These are phyloP conservation scores for Drosophila pachea DNA, from an alignment of 1,140 invertebrate genomes.

Conservation along the genomic window DNA sequence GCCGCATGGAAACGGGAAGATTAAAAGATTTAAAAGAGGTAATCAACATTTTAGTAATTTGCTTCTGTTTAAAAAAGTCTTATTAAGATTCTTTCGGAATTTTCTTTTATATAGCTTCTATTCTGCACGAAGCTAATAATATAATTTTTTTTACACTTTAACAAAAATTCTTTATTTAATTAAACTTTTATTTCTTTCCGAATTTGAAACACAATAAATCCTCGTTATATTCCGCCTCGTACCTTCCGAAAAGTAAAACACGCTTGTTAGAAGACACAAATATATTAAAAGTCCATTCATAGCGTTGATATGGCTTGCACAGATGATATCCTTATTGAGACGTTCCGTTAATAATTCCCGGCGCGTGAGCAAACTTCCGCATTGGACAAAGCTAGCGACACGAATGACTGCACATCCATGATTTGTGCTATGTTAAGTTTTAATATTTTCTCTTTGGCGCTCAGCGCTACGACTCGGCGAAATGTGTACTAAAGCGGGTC, in stretches of 20 bases:
- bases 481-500: slow-evolving; percentile 21
- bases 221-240: slow-evolving; percentile 11
- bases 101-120: no score
- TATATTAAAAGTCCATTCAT: slow-evolving; percentile 58
- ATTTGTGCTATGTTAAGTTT: slow-evolving; percentile 58
- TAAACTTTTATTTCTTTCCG: slow-evolving; percentile 1
- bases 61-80: no score
- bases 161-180: no score
- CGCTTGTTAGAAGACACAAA: slow-evolving; percentile 44
- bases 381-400: slow-evolving; percentile 54
- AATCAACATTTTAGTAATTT: slow-evolving; percentile 2
- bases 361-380: slow-evolving; percentile 39
- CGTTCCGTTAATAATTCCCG: slow-evolving; percentile 30
- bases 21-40: slow-evolving; percentile 16
- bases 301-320: slow-evolving; percentile 15
- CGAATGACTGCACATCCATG: slow-evolving; percentile 65
- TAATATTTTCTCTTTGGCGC: slow-evolving; percentile 66
- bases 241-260: slow-evolving; percentile 77
- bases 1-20: slow-evolving; percentile 1
- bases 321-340: slow-evolving; percentile 17
- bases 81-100: no score
- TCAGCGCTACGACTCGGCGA: slow-evolving; percentile 15
- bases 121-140: no score
- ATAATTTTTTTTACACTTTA: no score
- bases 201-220: not conserved